These are phyloP conservation scores for Esperia sulphurella DNA, from an alignment of 2,888 invertebrate genomes.

Conservation along the genomic window DNA sequence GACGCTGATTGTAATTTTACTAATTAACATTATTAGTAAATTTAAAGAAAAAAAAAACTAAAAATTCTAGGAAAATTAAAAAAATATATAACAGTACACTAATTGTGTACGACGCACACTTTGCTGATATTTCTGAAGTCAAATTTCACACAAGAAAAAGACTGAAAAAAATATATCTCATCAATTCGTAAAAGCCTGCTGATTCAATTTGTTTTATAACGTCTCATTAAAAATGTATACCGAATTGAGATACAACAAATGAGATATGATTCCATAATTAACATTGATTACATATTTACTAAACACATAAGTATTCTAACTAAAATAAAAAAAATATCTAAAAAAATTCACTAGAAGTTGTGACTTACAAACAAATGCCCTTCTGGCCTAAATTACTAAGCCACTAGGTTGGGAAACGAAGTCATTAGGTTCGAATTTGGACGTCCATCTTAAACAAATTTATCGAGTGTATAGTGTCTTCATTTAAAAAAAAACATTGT, in stretches of 20 bases:
- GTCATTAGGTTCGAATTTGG: neutral
- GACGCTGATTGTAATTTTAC: too few relatives aligned
- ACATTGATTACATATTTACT: constrained; percentile 3
- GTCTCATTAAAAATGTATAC: neutral
- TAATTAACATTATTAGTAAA: too few relatives aligned
- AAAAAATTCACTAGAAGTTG: neutral
- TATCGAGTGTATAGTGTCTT: neutral
- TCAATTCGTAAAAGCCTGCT: too few relatives aligned
- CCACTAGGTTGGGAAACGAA: neutral
- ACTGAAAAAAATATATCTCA: too few relatives aligned
- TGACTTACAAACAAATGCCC: neutral
- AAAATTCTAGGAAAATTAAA: too few relatives aligned
- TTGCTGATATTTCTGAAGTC: too few relatives aligned
- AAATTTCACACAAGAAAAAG: too few relatives aligned
- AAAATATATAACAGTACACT: neutral
- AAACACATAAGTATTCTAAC: constrained; percentile 1
- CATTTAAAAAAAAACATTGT: too few relatives aligned
- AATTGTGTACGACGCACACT: too few relatives aligned
- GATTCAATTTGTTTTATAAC: too few relatives aligned
- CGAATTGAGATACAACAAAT: neutral
- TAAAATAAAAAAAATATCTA: neutral
- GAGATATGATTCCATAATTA: constrained; percentile 10
- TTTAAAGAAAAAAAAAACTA: too few relatives aligned
- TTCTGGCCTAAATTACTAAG: neutral
- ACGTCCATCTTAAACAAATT: neutral